Evolutionary conservation across 2,888 invertebrate genomes (phyloP).

Genomic region (Timema cristinae): DNA sequence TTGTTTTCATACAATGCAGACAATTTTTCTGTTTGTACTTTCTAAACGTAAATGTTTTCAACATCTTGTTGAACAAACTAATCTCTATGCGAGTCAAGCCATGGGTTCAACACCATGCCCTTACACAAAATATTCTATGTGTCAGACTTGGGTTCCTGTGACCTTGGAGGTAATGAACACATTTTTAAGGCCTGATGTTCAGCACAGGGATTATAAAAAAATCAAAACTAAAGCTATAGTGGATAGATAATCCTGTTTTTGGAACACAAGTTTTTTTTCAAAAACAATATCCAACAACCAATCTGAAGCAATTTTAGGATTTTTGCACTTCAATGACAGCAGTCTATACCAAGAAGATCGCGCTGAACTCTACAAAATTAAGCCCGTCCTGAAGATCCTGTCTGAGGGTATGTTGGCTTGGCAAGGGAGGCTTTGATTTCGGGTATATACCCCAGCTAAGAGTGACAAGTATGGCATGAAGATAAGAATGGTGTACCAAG

Average conservation of each 20-base stretch:
- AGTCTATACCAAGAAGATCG: not conserved
- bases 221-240: not conserved
- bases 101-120: not conserved
- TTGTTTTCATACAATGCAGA: too few relatives aligned
- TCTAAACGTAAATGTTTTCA: not conserved
- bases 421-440: slow-evolving; percentile 32
- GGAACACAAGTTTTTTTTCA: not conserved
- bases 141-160: not conserved
- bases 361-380: not conserved
- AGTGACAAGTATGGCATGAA: slow-evolving; percentile 33
- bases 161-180: not conserved
- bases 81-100: too few relatives aligned
- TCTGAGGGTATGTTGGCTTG: slow-evolving; percentile 34
- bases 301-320: slow-evolving; percentile 15
- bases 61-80: not conserved
- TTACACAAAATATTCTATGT: not conserved
- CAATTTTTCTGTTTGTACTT: too few relatives aligned
- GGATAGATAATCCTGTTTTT: slow-evolving; percentile 4
- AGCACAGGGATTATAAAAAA: not conserved
- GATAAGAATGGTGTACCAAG: slow-evolving; percentile 31
- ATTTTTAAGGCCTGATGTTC: not conserved
- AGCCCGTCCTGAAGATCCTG: slow-evolving; percentile 21
- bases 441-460: slow-evolving; percentile 30
- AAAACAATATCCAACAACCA: slow-evolving; percentile 15
- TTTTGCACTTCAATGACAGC: slow-evolving; percentile 17